Conservation (phyloP, 2,888 invertebrate species). For the Drosophila macrospina region DNA sequence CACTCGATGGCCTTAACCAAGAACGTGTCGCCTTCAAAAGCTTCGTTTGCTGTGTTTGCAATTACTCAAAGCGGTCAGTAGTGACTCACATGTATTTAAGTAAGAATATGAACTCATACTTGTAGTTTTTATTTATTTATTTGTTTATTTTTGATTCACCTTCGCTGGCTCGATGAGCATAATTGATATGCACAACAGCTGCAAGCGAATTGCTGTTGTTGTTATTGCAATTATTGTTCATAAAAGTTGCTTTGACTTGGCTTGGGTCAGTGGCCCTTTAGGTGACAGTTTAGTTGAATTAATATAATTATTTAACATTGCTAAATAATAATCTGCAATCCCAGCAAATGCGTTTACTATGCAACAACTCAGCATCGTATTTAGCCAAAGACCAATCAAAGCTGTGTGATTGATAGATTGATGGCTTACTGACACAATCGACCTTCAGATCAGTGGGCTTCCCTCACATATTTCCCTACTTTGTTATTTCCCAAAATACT, state of each 20-base stretch:
- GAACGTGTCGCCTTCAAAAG: constrained; percentile 48
- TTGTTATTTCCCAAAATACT: constrained; percentile 38
- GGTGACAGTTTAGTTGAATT: too few relatives aligned
- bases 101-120: not conserved
- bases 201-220: constrained; percentile 16
- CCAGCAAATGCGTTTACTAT: too few relatives aligned
- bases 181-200: constrained; percentile 61
- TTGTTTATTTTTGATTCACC: constrained; percentile 30
- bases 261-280: constrained; percentile 45
- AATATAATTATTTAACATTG: too few relatives aligned
- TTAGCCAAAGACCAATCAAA: not conserved
- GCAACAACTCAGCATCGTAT: too few relatives aligned
- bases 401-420: constrained; percentile 4
- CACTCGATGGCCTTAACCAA: constrained; percentile 44
- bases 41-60: constrained; percentile 34
- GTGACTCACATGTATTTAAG: not conserved
- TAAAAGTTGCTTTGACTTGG: constrained; percentile 24
- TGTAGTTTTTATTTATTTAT: constrained; percentile 15
- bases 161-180: constrained; percentile 31
- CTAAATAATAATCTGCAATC: too few relatives aligned
- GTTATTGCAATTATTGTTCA: constrained; percentile 6
- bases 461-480: constrained; percentile 5
- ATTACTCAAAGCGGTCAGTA: constrained; percentile 23
- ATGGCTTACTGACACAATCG: not conserved
- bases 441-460: constrained; percentile 28